Evolutionary conservation across 1,140 invertebrate species (phyloP).

Genomic region (Ceratina japonica): DNA sequence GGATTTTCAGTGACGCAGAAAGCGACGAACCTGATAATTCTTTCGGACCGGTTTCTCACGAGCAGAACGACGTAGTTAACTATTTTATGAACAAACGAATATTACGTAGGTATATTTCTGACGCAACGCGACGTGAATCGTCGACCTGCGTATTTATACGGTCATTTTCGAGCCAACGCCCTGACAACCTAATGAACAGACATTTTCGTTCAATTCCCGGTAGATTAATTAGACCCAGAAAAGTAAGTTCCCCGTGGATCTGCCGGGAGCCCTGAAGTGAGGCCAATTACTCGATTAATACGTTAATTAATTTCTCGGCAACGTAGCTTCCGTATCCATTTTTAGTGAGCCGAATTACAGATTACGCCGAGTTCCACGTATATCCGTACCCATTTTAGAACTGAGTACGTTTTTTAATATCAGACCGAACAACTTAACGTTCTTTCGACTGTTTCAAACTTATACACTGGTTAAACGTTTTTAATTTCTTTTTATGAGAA

Average conservation of each 20-base stretch:
- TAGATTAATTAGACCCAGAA: constrained; percentile 24
- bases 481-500: too few relatives aligned
- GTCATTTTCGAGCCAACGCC: constrained; percentile 10
- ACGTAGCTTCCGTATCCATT: background rate
- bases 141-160: background rate
- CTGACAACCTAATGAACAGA: background rate
- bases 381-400: background rate
- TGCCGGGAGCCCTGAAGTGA: background rate
- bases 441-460: too few relatives aligned
- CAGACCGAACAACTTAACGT: too few relatives aligned
- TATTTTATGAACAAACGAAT: background rate
- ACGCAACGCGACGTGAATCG: background rate
- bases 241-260: constrained; percentile 4
- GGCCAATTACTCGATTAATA: constrained; percentile 36
- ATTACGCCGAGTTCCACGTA: background rate
- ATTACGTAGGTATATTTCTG: background rate
- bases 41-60: too few relatives aligned
- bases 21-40: too few relatives aligned
- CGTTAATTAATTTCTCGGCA: constrained; percentile 22
- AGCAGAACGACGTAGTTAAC: background rate
- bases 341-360: background rate
- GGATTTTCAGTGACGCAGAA: too few relatives aligned
- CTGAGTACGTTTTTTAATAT: too few relatives aligned
- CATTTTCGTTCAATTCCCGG: constrained; percentile 2
- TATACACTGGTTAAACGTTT: too few relatives aligned